These are phyloP conservation scores for Conopomorpha cramerella DNA, from an alignment of 1,140 invertebrate genomes.

Conservation along the genomic window DNA sequence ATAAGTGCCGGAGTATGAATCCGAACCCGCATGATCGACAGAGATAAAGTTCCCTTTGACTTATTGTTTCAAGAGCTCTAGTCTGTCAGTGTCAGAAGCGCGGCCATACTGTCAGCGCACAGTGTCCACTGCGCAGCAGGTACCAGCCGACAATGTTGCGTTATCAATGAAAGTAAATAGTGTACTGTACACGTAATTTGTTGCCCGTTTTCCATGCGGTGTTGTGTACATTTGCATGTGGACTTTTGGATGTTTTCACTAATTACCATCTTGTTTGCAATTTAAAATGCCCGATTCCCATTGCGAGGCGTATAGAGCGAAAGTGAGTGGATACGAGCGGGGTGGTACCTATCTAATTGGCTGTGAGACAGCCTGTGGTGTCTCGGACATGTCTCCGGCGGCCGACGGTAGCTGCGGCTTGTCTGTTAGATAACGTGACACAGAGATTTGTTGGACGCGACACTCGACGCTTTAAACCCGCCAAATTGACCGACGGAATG, in stretches of 20 bases:
- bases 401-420: too few species aligned
- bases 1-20: constrained; percentile 24
- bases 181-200: constrained; percentile 50
- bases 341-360: constrained; percentile 31
- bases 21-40: constrained; percentile 30
- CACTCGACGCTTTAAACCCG: background rate
- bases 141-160: too few species aligned
- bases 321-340: constrained; percentile 24
- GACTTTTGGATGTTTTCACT: constrained; percentile 50
- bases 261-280: constrained; percentile 59
- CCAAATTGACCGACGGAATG: too few species aligned
- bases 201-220: constrained; percentile 54
- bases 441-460: background rate
- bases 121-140: too few species aligned
- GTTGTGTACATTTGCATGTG: constrained; percentile 40
- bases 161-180: constrained; percentile 53
- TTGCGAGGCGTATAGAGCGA: constrained; percentile 17
- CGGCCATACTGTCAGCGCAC: too few species aligned
- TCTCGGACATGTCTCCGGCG: too few species aligned
- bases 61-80: constrained; percentile 15
- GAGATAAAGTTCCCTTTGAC: too few species aligned
- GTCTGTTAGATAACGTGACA: background rate
- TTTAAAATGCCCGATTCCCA: constrained; percentile 33
- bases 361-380: too few species aligned
- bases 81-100: constrained; percentile 3